These are phyloP conservation scores for Cephus sareptanus DNA, from an alignment of 2,888 invertebrate species.

Conservation along the genomic window DNA sequence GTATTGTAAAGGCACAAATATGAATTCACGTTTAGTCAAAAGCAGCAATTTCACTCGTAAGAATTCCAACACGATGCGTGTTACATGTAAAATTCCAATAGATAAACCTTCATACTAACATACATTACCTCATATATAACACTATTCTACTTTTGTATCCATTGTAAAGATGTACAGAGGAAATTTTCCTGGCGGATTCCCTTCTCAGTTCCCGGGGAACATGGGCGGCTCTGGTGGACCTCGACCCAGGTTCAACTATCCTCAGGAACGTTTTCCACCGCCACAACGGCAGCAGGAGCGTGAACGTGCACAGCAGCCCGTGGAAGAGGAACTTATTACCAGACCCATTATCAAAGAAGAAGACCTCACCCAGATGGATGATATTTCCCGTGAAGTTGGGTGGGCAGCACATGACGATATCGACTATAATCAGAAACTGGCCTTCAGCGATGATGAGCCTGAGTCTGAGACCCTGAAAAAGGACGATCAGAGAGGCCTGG, in stretches of 20 bases:
- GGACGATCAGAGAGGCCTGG: constrained; percentile 41
- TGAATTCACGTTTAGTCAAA: background rate
- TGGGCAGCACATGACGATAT: constrained; percentile 95
- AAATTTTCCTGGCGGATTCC: constrained; percentile 61
- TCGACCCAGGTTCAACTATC: constrained; percentile 61
- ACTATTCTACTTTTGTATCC: constrained; percentile 8
- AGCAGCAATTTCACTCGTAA: background rate
- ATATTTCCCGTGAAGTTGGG: constrained; percentile 88
- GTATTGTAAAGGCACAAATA: background rate
- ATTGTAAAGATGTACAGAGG: constrained; percentile 64
- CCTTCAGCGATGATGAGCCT: constrained; percentile 93
- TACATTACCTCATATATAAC: background rate
- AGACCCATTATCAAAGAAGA: constrained; percentile 93
- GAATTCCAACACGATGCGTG: background rate
- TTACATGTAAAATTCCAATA: background rate
- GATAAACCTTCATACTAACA: background rate
- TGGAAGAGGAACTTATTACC: constrained; percentile 75
- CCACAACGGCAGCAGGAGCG: constrained; percentile 55
- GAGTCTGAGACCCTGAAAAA: constrained; percentile 55
- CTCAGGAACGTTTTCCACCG: constrained; percentile 53
- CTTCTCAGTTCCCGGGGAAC: constrained; percentile 58
- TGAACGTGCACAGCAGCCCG: constrained; percentile 63
- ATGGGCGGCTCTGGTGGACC: constrained; percentile 49
- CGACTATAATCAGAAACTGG: constrained; percentile 93
- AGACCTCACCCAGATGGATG: constrained; percentile 91